Evolutionary conservation across 2,888 invertebrate genomes (phyloP).

Genomic region (Lamellibrachia columna): DNA sequence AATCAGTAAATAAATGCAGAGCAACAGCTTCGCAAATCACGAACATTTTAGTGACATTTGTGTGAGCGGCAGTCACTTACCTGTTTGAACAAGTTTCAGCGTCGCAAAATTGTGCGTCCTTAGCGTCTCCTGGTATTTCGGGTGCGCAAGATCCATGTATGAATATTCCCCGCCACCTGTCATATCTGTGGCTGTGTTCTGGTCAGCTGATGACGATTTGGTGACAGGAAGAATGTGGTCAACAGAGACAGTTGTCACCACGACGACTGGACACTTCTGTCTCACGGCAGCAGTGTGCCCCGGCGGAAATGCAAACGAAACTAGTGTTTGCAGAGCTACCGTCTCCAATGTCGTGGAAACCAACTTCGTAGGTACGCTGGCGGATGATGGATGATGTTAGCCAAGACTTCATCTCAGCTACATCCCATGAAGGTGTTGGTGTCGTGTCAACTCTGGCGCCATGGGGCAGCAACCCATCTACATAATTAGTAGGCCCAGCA

Average conservation of each 20-base stretch:
- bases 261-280: not conserved
- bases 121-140: not conserved
- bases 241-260: not conserved
- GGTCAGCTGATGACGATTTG: not conserved
- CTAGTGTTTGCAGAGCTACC: not conserved
- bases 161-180: not conserved
- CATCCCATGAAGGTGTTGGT: not conserved
- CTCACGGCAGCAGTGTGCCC: not conserved
- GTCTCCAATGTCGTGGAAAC: not conserved
- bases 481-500: not conserved
- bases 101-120: not conserved
- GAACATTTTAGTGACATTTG: not conserved
- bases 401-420: not conserved
- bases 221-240: not conserved
- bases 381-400: not conserved
- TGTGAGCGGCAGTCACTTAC: not conserved
- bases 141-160: not conserved
- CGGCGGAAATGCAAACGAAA: not conserved
- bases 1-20: not conserved
- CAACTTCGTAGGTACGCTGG: not conserved
- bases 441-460: not conserved
- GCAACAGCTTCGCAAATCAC: not conserved
- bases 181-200: not conserved
- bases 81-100: not conserved
- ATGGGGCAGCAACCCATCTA: not conserved